Conservation (phyloP, 1,140 invertebrate species). For the Drosophila funebris region DNA sequence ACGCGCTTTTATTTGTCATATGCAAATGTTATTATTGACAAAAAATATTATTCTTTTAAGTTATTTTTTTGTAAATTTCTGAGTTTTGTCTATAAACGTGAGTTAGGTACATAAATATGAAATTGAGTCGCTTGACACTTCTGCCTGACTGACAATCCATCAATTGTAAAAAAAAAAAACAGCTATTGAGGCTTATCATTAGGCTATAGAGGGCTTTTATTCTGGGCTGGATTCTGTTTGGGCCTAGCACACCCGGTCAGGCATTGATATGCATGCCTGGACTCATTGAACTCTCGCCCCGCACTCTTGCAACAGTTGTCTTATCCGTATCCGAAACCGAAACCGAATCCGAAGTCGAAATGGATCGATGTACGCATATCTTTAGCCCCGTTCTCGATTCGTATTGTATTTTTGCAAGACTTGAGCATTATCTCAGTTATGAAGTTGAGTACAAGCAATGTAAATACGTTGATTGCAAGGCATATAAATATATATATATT, state of each 20-base stretch:
- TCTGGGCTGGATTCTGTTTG: slow-evolving; percentile 5
- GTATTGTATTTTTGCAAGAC: slow-evolving; percentile 55
- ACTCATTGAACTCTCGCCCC: slow-evolving; percentile 8
- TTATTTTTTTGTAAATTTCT: not conserved
- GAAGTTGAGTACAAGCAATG: slow-evolving; percentile 42
- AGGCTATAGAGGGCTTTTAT: not conserved
- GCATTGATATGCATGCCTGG: slow-evolving; percentile 10
- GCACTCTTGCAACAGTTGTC: not conserved
- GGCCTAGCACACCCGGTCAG: not conserved
- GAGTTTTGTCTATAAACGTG: slow-evolving; percentile 20
- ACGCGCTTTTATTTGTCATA: slow-evolving; percentile 29
- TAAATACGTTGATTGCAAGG: not conserved
- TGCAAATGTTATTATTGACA: slow-evolving; percentile 37
- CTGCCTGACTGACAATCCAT: slow-evolving; percentile 15
- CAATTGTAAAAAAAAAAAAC: no score
- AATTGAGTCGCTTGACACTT: slow-evolving; percentile 37
- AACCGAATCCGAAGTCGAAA: slow-evolving; percentile 33
- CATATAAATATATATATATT: not conserved
- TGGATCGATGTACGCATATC: slow-evolving; percentile 53
- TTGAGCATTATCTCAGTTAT: slow-evolving; percentile 21
- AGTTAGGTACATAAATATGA: slow-evolving; percentile 33
- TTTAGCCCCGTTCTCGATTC: slow-evolving; percentile 51
- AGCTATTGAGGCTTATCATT: slow-evolving; percentile 11
- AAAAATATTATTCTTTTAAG: slow-evolving; percentile 16
- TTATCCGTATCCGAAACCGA: slow-evolving; percentile 13